Base-by-base conservation (phyloP, 2,797 vertebrate species). In the Silurus aristotelis region DNA sequence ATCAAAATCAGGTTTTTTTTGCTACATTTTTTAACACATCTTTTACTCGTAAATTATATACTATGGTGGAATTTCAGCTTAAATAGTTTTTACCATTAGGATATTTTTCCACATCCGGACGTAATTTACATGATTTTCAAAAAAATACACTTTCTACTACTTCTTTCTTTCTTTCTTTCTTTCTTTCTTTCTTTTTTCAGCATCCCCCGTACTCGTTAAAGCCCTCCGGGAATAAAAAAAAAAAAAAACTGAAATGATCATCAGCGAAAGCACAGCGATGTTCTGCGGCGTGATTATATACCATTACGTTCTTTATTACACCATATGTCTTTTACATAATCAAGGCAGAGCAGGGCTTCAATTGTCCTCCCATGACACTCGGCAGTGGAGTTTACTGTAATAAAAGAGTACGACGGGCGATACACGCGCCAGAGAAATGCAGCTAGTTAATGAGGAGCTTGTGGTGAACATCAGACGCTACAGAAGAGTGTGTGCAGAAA, bases 251-350 rank as follows among this genome's bases (percentile, higher is more conserved):
- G 58, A 58, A 73, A 83, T 60, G 8, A 15, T 64, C 46, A 64
- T 55, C 71, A 76, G 56, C 68, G 70, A 58, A 43, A 43, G 25
- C 52, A 72, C 67, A 60, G 15, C 12, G 38, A 64, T 80, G n/a
- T 48, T 43, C 31, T 14, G 31, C 17, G 25, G 31, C 9, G 38
- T 71, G 56, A 70, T 82, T 82, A 82, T 56, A 68, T 82, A 20
- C 60, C 67, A 80, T 71, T 80, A 71, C 17, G 20, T 48, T 38
- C 56, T 71, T 71, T 67, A 84, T 79, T 79, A 84, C 75, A 25
- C 66, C 66, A 70, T 80, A 71, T 71, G 75, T 63, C 63, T 70
- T 78, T 76, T 31, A 83, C 31, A 81, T 55, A 81, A 68, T 55
- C 80, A 20, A 81, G 15, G 2, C 80, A 81, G 14, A 81, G 25